Percentiles rank a stretch among this genome's conserved stretches.
Evolutionary conservation across 2,113 vertebrate species (phyloP).

Genomic region (Nothobranchius furzeri): DNA sequence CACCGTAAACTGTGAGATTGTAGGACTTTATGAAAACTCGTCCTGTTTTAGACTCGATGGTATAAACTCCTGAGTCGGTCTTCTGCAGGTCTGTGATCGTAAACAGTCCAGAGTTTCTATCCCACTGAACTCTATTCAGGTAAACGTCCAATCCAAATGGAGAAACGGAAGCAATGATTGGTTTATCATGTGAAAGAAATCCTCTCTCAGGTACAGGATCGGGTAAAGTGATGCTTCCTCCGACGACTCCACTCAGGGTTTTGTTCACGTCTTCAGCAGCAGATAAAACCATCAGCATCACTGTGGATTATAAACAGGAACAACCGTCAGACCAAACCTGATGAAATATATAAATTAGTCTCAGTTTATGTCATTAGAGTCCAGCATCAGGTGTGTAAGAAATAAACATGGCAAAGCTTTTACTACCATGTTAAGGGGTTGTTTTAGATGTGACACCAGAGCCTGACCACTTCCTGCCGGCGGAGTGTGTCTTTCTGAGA

Average conservation of each 20-base stretch:
- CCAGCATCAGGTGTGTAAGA: no score
- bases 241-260: neutral
- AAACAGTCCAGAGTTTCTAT: constrained; percentile 5
- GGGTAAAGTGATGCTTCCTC: constrained; percentile 36
- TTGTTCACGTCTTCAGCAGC: constrained; percentile 1
- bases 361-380: no score
- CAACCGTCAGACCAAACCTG: neutral
- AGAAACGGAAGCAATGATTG: neutral
- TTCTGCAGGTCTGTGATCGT: constrained; percentile 15
- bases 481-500: no score
- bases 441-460: no score
- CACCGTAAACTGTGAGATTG: constrained; percentile 19
- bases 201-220: neutral
- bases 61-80: constrained; percentile 23
- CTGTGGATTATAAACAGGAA: constrained; percentile 11
- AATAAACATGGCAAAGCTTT: no score
- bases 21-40: neutral
- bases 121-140: constrained; percentile 1
- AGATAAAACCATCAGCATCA: neutral
- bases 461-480: no score
- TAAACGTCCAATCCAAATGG: neutral
- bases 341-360: no score
- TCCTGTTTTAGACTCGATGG: neutral
- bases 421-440: no score
- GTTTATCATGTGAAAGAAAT: neutral